A percentile compares a stretch with the other conserved stretches of the same genome.
These are phyloP conservation scores for Caracal caracal DNA, from an alignment of 2,113 vertebrate species.

Conservation along the genomic window DNA sequence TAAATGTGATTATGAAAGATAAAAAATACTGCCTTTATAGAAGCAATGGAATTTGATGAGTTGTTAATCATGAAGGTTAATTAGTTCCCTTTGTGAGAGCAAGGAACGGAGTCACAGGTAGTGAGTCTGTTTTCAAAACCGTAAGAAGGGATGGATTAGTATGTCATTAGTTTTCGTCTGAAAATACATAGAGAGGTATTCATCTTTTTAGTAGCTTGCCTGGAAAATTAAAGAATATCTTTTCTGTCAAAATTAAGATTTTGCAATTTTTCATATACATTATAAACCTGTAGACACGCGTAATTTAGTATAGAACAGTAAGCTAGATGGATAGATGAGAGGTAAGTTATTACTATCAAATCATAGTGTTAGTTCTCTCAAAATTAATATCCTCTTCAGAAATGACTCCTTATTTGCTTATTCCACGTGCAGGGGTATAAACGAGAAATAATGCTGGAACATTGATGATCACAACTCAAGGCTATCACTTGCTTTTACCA, in stretches of 20 bases:
- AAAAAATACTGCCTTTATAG: conserved; percentile 13
- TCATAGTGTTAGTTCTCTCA: conserved; percentile 13
- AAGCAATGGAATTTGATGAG: conserved; percentile 43
- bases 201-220: conserved; percentile 48
- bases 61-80: conserved; percentile 28
- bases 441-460: not conserved
- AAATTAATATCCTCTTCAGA: conserved; percentile 23
- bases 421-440: not conserved
- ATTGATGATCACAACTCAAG: not conserved
- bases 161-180: conserved; percentile 10
- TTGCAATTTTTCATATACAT: conserved; percentile 23
- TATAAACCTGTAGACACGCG: not conserved
- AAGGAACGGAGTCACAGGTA: not conserved
- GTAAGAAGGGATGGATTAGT: not conserved
- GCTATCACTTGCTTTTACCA: conserved; percentile 35
- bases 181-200: conserved; percentile 8
- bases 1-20: conserved; percentile 45
- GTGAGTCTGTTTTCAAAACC: conserved; percentile 29
- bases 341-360: conserved; percentile 47
- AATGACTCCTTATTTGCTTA: conserved; percentile 39
- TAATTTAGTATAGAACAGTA: not conserved
- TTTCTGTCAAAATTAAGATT: conserved; percentile 37
- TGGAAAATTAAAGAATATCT: conserved; percentile 45
- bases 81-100: conserved; percentile 11
- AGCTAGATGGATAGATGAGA: not conserved